Conservation (phyloP, 2,797 vertebrate genomes). For the Cyclopterus lumpus region DNA sequence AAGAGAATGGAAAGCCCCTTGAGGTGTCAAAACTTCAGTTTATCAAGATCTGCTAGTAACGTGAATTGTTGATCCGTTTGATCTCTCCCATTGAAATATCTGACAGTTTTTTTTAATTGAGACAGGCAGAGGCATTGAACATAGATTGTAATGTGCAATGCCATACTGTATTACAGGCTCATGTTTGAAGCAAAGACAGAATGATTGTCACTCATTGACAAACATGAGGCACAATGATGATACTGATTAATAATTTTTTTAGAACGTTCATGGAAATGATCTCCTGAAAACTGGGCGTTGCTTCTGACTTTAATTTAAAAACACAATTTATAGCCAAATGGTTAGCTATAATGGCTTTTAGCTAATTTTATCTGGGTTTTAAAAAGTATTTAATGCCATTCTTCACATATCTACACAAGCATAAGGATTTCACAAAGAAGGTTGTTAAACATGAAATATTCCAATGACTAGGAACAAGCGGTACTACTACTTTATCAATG, state of each 20-base stretch:
- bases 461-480: slow-evolving; percentile 45
- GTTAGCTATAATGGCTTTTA: slow-evolving; percentile 42
- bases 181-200: slow-evolving; percentile 67
- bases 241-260: slow-evolving; percentile 76
- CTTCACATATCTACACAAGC: slow-evolving; percentile 48
- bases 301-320: slow-evolving; percentile 69
- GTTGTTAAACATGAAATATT: slow-evolving; percentile 60
- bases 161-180: slow-evolving; percentile 66
- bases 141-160: slow-evolving; percentile 70
- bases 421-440: slow-evolving; percentile 53
- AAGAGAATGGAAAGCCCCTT: slow-evolving; percentile 35
- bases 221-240: slow-evolving; percentile 73
- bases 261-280: slow-evolving; percentile 68
- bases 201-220: slow-evolving; percentile 77
- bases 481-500: slow-evolving; percentile 63
- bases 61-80: slow-evolving; percentile 72
- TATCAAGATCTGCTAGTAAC: slow-evolving; percentile 66
- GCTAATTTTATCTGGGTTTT: slow-evolving; percentile 39
- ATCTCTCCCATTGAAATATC: slow-evolving; percentile 68
- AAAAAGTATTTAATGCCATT: slow-evolving; percentile 52
- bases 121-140: slow-evolving; percentile 79
- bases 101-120: slow-evolving; percentile 79
- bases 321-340: slow-evolving; percentile 60
- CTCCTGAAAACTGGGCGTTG: slow-evolving; percentile 53
- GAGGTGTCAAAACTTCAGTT: slow-evolving; percentile 72